Conservation (phyloP, 1,140 invertebrate species). For the Holotrichia oblita region DNA sequence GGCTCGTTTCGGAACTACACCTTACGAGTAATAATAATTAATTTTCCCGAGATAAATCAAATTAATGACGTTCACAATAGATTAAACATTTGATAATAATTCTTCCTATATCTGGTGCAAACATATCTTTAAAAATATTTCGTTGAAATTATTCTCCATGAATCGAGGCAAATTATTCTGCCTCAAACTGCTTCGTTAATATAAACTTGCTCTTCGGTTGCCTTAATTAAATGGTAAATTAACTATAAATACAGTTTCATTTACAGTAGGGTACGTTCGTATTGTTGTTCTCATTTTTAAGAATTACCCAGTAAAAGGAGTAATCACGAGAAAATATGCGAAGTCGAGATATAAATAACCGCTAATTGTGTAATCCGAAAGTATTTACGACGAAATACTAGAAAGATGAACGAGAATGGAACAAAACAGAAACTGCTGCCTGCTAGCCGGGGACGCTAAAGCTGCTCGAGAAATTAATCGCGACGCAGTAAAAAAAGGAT, state of each 20-base stretch:
- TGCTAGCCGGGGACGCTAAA: not conserved
- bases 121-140: too few species aligned
- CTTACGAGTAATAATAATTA: too few species aligned
- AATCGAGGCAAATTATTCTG: too few species aligned
- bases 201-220: not conserved
- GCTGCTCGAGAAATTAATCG: slow-evolving; percentile 18
- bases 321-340: slow-evolving; percentile 29
- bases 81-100: too few species aligned
- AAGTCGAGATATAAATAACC: slow-evolving; percentile 19
- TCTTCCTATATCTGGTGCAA: too few species aligned
- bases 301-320: not conserved
- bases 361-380: slow-evolving; percentile 34
- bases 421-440: not conserved
- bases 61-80: too few species aligned
- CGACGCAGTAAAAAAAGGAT: not conserved
- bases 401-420: slow-evolving; percentile 12
- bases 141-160: too few species aligned
- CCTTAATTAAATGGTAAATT: not conserved
- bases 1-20: too few species aligned
- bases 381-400: slow-evolving; percentile 18
- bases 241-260: not conserved
- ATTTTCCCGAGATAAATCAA: too few species aligned
- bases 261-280: not conserved
- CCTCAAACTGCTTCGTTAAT: too few species aligned
- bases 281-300: not conserved